Conservation (phyloP, 2,797 vertebrate genomes). For the Malacoraja senta region DNA sequence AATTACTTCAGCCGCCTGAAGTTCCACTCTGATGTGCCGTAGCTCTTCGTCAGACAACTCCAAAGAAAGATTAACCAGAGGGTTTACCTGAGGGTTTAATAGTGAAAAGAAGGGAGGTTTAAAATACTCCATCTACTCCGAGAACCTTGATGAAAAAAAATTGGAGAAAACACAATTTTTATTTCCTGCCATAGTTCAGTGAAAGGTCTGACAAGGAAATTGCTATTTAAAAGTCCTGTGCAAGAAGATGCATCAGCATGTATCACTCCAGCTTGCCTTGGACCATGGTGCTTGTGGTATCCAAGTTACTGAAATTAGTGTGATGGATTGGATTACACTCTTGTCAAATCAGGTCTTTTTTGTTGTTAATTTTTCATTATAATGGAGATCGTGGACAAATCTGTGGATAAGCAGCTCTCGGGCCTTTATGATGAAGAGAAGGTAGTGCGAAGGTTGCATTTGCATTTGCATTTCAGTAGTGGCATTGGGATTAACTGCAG, state of each 20-base stretch:
- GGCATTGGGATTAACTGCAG: neutral
- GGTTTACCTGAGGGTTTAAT: conserved; percentile 1
- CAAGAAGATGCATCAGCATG: too few relatives aligned
- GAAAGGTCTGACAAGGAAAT: neutral
- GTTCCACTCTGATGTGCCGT: neutral
- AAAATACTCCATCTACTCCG: neutral
- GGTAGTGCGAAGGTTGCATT: too few relatives aligned
- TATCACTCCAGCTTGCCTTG: too few relatives aligned
- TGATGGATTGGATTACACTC: neutral
- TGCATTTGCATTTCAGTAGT: neutral
- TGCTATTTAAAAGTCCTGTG: neutral
- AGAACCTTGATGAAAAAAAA: neutral
- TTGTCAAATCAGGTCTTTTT: neutral
- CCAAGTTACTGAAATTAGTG: neutral
- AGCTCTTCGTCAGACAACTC: neutral
- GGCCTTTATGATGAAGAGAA: neutral
- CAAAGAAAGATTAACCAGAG: neutral
- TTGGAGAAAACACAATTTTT: neutral
- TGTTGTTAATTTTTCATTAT: neutral
- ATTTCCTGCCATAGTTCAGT: neutral
- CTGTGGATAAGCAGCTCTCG: neutral
- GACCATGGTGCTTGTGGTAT: neutral
- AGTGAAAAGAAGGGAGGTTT: neutral
- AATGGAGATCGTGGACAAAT: neutral
- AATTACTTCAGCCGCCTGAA: neutral